Base-by-base conservation (phyloP, 2,888 invertebrate genomes). In the Latrodectus elegans region DNA sequence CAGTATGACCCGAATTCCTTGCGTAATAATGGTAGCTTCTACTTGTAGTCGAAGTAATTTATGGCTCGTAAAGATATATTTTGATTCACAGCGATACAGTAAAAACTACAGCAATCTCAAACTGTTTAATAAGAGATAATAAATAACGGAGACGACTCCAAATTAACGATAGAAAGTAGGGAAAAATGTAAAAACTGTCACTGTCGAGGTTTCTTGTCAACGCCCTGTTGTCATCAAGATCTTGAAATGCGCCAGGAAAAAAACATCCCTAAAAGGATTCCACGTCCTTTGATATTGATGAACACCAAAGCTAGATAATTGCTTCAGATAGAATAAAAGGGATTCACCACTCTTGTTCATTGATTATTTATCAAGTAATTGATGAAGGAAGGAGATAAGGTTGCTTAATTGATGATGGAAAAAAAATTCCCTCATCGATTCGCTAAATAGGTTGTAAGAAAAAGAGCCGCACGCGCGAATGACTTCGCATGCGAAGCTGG, bases 271-370 rank as follows among this genome's bases (percentile, higher is more conserved):
- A 10, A 60, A 60, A 60, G 60, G n/a, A 60, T 3, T 11, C 8
- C 11, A 14, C 55, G 60, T 60, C 6, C 14, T 60, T 10, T 60
- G 60, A 38, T 81, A 81, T 82, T 82, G 74, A 82, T 82, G 82
- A 75, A 60, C 67, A 14, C 14, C 53, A 75, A 75, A 26, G 51
- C 8, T 22, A 52, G 82, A 82, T 82, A 82, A 82, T 82, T 82
- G 70, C 82, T 11, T 4, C n/a, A 82, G 75, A 75, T 70, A 17
- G 68, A 75, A 82, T 75, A 49, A 49, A 60, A 75, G 68, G 60
- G 70, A 68, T 75, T 82, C 70, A 53, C 74, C 82, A 75, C 82
- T 74, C 82, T 55, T 82, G 75, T 76, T 81, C 67, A 81, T 74
- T 74, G 81, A 81, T 81, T 81, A 81, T 81, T 81, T 81, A 81